phyloP scores from a whole-genome alignment of 2,797 vertebrate genomes.

The Anableps anableps region DNA sequence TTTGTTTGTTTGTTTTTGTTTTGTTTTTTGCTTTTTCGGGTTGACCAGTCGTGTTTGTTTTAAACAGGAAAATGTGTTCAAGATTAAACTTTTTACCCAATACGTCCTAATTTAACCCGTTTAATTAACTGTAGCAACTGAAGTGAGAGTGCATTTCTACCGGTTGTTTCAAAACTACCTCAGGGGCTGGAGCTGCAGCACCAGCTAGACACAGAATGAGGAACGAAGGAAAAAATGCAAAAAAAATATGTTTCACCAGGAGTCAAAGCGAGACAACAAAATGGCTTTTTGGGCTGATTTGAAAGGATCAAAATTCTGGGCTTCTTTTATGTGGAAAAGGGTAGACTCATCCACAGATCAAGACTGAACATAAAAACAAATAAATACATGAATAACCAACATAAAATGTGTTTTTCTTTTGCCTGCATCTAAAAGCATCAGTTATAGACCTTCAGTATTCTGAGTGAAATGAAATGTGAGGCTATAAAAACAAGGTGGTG shows the following conservation, averaged over 20 bases:
- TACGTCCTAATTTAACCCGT: neutral
- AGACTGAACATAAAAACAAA: neutral
- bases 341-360: neutral
- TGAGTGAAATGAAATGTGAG: neutral
- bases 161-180: neutral
- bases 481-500: neutral
- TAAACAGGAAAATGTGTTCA: neutral
- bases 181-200: neutral
- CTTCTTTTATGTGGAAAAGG: neutral
- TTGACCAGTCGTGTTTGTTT: neutral
- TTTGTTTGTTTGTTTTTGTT: no score
- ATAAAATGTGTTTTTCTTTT: neutral
- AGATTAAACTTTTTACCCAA: neutral
- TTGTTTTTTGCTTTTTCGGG: neutral
- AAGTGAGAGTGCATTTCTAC: neutral
- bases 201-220: neutral
- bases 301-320: neutral
- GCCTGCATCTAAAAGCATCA: neutral
- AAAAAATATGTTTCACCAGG: neutral
- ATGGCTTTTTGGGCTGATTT: neutral
- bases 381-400: neutral
- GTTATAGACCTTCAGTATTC: neutral
- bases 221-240: neutral
- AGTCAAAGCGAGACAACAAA: neutral
- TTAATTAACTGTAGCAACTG: neutral